These are phyloP conservation scores for Alethe castanea DNA, from an alignment of 2,113 vertebrate species.

Conservation along the genomic window DNA sequence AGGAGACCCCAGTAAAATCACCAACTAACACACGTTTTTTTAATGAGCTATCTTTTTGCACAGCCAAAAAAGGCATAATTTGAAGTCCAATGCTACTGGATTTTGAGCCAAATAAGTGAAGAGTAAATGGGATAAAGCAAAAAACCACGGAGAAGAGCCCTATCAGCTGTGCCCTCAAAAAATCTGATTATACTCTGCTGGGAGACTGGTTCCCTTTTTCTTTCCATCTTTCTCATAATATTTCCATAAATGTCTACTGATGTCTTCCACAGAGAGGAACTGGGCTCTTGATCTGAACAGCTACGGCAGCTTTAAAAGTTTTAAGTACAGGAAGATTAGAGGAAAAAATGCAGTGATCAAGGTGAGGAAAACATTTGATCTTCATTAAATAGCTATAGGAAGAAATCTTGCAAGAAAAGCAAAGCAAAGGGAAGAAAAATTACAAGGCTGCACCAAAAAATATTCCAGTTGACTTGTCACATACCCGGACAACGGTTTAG, in stretches of 20 bases:
- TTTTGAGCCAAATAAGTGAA: not conserved
- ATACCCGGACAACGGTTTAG: not conserved
- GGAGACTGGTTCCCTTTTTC: not conserved
- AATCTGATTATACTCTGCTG: not conserved
- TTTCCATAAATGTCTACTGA: not conserved
- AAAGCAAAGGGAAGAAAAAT: not conserved
- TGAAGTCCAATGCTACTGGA: not conserved
- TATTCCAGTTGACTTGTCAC: constrained; percentile 9
- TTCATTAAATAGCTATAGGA: not conserved
- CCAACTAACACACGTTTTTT: not conserved
- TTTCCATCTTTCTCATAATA: not conserved
- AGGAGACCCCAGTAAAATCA: not conserved
- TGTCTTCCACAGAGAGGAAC: not conserved
- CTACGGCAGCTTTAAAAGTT: not conserved
- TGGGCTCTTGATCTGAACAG: not conserved
- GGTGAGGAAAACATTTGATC: not conserved
- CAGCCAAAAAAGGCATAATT: not conserved
- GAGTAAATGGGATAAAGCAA: not conserved
- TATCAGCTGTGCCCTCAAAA: not conserved
- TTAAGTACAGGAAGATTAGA: not conserved
- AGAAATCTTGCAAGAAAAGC: not conserved
- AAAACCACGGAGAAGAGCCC: rapidly evolving
- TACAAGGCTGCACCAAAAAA: not conserved
- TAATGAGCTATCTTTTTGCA: not conserved
- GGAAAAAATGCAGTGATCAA: not conserved